Conservation (phyloP, 2,797 vertebrate species). For the Sebastes trivittatus region DNA sequence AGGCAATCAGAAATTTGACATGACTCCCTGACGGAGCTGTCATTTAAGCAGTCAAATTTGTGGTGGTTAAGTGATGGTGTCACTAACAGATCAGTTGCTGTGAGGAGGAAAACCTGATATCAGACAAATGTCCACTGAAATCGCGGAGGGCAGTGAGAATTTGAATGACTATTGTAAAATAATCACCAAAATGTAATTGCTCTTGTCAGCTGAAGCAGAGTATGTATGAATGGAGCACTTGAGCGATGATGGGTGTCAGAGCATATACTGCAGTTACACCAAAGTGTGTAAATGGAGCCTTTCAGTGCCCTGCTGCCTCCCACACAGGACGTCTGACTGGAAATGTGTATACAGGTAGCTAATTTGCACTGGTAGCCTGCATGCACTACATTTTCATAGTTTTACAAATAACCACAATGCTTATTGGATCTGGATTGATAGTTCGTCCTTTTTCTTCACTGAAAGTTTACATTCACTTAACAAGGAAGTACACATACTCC, state of each 20-base stretch:
- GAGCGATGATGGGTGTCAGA: slow-evolving; percentile 70
- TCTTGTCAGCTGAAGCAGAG: slow-evolving; percentile 69
- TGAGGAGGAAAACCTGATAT: slow-evolving; percentile 47
- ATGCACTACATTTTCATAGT: slow-evolving; percentile 29
- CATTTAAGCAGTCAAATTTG: slow-evolving; percentile 39
- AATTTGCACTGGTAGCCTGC: slow-evolving; percentile 45
- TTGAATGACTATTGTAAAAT: slow-evolving; percentile 75
- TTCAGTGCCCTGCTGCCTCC: slow-evolving; percentile 75
- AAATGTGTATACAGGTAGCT: slow-evolving; percentile 71
- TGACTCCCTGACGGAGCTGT: slow-evolving; percentile 36
- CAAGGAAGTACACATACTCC: not conserved
- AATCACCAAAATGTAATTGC: slow-evolving; percentile 70
- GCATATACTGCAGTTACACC: slow-evolving; percentile 79
- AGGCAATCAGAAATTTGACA: slow-evolving; percentile 30
- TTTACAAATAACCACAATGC: slow-evolving; percentile 19
- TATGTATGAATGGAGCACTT: slow-evolving; percentile 79
- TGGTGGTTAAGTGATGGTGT: slow-evolving; percentile 53
- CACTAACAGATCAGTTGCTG: slow-evolving; percentile 66
- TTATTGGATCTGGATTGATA: slow-evolving; percentile 18
- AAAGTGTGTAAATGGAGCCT: slow-evolving; percentile 84
- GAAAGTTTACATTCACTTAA: not conserved
- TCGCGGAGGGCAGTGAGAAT: slow-evolving; percentile 65
- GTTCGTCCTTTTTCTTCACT: slow-evolving; percentile 9
- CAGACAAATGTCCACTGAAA: slow-evolving; percentile 64
- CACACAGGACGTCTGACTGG: slow-evolving; percentile 66